A percentile compares a stretch with the other conserved stretches of the same genome.
Conservation (phyloP, 2,797 vertebrate species). For the Erethizon dorsatum region DNA sequence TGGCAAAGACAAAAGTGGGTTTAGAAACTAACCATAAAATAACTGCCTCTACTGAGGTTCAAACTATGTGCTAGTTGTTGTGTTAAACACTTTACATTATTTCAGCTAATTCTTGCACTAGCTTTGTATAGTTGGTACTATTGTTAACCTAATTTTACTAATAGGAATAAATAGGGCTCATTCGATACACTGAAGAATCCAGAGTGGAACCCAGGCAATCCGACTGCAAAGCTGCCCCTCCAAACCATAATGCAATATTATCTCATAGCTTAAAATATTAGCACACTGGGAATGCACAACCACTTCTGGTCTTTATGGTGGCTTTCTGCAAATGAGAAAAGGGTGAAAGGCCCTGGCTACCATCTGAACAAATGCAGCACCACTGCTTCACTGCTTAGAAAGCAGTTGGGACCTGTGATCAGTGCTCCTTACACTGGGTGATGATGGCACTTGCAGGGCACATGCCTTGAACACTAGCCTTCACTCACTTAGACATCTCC, state of each 20-base stretch:
- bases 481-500: not conserved
- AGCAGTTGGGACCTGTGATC: not conserved
- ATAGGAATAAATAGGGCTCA: not conserved
- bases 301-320: not conserved
- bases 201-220: not conserved
- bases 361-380: not conserved
- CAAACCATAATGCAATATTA: not conserved
- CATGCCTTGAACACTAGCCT: not conserved
- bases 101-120: conserved; percentile 10
- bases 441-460: not conserved
- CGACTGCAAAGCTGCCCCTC: not conserved
- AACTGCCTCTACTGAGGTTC: not conserved
- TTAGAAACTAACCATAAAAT: not conserved
- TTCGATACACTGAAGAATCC: not conserved
- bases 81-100: not conserved
- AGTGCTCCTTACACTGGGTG: not conserved
- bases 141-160: not conserved
- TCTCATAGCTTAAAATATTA: not conserved
- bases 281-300: not conserved
- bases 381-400: not conserved
- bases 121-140: not conserved
- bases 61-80: not conserved
- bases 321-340: not conserved
- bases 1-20: not conserved
- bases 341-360: not conserved